Conservation (phyloP, 23 tunicate genomes). For the Diplosoma virens region DNA sequence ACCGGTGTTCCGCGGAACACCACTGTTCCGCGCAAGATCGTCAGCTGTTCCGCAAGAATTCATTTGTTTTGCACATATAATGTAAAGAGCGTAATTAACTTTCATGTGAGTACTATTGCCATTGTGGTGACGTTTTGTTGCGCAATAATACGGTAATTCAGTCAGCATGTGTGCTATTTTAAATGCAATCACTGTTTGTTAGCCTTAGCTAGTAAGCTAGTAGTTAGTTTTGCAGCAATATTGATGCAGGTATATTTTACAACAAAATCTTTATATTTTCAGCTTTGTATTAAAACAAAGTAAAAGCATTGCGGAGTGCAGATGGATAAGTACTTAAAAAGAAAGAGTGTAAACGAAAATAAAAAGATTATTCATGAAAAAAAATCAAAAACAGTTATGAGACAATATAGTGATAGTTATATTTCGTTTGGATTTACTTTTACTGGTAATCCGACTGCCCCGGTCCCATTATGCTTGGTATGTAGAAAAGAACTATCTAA, state of each 20-base stretch:
- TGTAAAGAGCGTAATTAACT: neutral
- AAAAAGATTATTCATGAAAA: neutral
- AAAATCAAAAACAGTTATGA: constrained; percentile 19
- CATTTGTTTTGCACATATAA: neutral
- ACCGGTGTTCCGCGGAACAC: constrained; percentile 14
- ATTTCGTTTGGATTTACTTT: constrained; percentile 43
- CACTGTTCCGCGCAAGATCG: neutral
- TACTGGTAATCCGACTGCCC: constrained; percentile 19
- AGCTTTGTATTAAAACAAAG: neutral
- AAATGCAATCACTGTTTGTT: too few species aligned
- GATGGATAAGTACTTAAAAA: neutral
- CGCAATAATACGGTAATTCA: neutral
- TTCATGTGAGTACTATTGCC: neutral
- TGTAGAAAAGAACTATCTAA: constrained; percentile 26
- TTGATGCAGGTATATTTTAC: too few species aligned
- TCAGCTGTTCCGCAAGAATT: constrained; percentile 19
- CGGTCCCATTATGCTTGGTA: constrained; percentile 34
- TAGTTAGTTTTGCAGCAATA: too few species aligned
- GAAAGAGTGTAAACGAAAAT: constrained; percentile 13
- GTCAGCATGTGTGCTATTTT: too few species aligned
- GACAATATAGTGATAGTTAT: constrained; percentile 38
- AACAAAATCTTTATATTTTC: neutral
- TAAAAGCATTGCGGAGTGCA: neutral
- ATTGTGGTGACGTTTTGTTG: neutral
- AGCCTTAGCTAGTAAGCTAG: neutral